These are phyloP conservation scores for Callosobruchus maculatus DNA, from an alignment of 2,888 invertebrate species.

Conservation along the genomic window DNA sequence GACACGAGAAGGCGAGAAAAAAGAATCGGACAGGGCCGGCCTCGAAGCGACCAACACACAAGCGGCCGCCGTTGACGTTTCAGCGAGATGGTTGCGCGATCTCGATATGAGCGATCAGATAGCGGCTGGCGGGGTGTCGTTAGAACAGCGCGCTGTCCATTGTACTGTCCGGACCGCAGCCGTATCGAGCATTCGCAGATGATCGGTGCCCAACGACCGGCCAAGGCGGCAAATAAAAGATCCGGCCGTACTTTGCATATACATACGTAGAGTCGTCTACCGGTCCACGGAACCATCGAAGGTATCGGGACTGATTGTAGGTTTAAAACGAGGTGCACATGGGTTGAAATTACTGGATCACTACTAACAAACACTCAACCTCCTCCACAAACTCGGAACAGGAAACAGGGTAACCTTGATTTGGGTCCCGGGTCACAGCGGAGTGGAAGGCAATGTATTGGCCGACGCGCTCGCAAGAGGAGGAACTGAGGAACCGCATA, in stretches of 20 bases:
- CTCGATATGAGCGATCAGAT: constrained; percentile 46
- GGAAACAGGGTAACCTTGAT: too few relatives aligned
- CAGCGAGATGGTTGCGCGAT: constrained; percentile 31
- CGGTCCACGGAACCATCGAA: background rate
- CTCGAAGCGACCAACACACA: background rate
- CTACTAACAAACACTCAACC: too few relatives aligned
- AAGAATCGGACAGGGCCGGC: background rate
- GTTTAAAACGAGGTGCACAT: too few relatives aligned
- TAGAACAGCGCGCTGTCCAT: constrained; percentile 47
- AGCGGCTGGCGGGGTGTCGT: constrained; percentile 45
- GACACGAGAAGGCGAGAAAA: background rate
- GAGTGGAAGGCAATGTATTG: too few relatives aligned
- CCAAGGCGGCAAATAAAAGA: constrained; percentile 38
- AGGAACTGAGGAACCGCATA: too few relatives aligned
- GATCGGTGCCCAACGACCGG: constrained; percentile 40
- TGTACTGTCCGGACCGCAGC: constrained; percentile 46
- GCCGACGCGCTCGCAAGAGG: too few relatives aligned
- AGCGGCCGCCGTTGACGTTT: background rate
- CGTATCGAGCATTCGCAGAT: constrained; percentile 45
- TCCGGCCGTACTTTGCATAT: constrained; percentile 39
- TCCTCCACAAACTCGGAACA: too few relatives aligned
- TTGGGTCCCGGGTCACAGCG: too few relatives aligned
- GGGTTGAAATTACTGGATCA: too few relatives aligned
- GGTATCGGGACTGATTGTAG: too few relatives aligned
- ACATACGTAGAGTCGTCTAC: constrained; percentile 4